Conservation (phyloP, 2,113 vertebrate genomes). For the Bujurquina vittata region DNA sequence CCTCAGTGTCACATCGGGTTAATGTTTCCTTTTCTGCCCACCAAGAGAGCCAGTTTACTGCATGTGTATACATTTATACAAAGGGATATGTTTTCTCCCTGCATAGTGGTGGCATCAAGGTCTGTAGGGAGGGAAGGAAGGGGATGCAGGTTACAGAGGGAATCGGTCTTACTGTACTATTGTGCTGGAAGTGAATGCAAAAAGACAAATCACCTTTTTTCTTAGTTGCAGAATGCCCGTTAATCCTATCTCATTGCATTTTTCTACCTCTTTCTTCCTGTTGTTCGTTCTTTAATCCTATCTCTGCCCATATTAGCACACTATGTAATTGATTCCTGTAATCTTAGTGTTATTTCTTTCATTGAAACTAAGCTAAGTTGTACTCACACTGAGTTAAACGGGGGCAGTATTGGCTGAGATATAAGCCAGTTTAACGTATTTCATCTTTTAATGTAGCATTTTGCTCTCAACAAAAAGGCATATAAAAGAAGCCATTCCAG, state of each 20-base stretch:
- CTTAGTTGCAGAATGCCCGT: neutral
- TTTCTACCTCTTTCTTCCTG: conserved; percentile 5
- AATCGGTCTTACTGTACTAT: conserved; percentile 14
- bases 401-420: neutral
- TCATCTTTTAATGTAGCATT: conserved; percentile 1
- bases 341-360: neutral
- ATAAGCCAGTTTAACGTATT: conserved; percentile 10
- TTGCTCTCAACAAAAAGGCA: neutral
- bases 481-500: neutral
- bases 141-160: conserved; percentile 11
- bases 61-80: conserved; percentile 51
- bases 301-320: conserved; percentile 19
- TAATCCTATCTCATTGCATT: conserved; percentile 36
- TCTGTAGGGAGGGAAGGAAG: conserved; percentile 9
- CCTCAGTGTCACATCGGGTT: conserved; percentile 6
- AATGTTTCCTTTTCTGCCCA: conserved; percentile 17
- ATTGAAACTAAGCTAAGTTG: neutral
- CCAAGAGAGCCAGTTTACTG: conserved; percentile 33
- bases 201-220: conserved; percentile 33
- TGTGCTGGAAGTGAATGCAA: conserved; percentile 10
- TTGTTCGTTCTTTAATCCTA: conserved; percentile 23
- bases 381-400: neutral
- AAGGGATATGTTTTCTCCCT: conserved; percentile 8
- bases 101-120: conserved; percentile 5
- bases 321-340: conserved; percentile 1